Base-by-base conservation (phyloP, 2,113 vertebrate species). In the Trichomycterus rosablanca region DNA sequence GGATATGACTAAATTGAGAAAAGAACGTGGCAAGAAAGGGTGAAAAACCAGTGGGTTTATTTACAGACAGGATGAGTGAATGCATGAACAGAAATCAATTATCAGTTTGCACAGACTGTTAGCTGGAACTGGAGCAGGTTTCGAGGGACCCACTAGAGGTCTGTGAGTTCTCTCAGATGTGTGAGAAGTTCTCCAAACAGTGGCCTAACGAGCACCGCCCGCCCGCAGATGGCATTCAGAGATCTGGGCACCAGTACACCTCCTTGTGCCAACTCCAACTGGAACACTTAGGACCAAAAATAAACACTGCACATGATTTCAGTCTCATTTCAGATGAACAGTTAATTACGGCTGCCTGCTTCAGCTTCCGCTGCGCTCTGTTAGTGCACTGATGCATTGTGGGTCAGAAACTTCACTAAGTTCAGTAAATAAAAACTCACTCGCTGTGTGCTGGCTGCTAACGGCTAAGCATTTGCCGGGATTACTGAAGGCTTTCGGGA, bases 211-310 rank as follows among this genome's bases (percentile, higher is more conserved):
- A 44, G 23, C 64, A 67, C 24, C 15, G 5, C 49, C 18, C 43
- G 32, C 53, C 7, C 43, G 52, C 69, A 71, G 58, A 71, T 67
- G 63, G 69, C 58, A 32, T 19, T 62, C 44, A 12, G 52, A 32
- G 52, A 61, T 54, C 62, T 65, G 62, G 62, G 50, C 62, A 60
- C 34, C 50, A 54, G 32, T 51, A 35, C 22, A 0, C 44, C 24
- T 18, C 35, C 35, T 60, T 44, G 57, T 61, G 57, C 50, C 59
- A 61, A 71, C 61, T 65, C 57, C 62, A 60, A 65, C 45, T 59
- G 30, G 62, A 70, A 60, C 56, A 66, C 57, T 51, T 37, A 66
- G 39, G 15, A 43, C 16, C 11, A 30, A 65, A 55, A 66, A 70
- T 58, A 46, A 26, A 71, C 62, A 66, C 11, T 2, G 22, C 26